phyloP scores from a whole-genome alignment of 2,113 vertebrate genomes.

The Sinocyclocheilus maitianheensis region DNA sequence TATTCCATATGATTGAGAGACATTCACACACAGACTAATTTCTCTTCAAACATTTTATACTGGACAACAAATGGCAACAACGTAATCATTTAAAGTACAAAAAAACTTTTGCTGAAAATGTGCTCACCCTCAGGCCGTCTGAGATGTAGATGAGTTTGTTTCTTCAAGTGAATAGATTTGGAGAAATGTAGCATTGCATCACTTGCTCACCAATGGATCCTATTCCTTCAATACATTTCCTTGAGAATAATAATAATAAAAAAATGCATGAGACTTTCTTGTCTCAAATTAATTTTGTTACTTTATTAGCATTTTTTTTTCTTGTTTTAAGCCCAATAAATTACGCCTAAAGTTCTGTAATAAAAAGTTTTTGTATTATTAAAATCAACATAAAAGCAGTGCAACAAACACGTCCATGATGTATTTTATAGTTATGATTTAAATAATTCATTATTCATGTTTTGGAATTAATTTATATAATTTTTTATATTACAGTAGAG shows the following conservation, averaged over 20 bases:
- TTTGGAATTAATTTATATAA: not conserved
- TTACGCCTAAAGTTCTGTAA: no score
- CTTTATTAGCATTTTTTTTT: not conserved
- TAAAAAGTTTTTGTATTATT: not conserved
- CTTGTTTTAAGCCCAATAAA: not conserved
- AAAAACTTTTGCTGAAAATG: no score
- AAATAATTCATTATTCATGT: not conserved
- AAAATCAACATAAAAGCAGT: not conserved
- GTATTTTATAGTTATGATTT: not conserved
- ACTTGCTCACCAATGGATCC: not conserved
- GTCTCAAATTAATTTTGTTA: not conserved
- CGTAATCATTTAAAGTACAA: not conserved
- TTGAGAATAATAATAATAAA: no score
- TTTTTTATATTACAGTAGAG: no score
- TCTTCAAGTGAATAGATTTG: not conserved
- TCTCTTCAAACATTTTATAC: not conserved
- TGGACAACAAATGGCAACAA: not conserved
- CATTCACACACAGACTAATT: not conserved
- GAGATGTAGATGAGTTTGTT: not conserved
- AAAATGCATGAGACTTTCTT: slow-evolving; percentile 49
- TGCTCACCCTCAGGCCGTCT: no score
- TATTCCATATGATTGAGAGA: not conserved
- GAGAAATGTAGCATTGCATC: not conserved
- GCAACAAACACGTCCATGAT: not conserved
- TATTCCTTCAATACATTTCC: not conserved